A percentile compares a stretch with the other conserved stretches of the same genome.
phyloP scores from a whole-genome alignment of 2,888 invertebrate genomes.

The Busseola fusca region DNA sequence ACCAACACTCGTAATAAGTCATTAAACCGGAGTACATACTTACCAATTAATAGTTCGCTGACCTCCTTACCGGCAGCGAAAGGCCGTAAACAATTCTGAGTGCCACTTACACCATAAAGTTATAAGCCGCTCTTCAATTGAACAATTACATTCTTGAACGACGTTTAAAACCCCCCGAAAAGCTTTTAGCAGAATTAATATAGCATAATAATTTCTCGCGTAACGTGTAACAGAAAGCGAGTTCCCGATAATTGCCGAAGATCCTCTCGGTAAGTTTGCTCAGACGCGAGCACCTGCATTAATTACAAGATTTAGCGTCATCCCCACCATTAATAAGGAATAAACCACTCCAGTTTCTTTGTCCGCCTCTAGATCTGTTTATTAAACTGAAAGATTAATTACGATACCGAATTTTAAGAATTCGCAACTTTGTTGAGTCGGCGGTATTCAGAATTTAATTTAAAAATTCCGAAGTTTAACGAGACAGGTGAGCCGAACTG shows the following conservation, averaged over 20 bases:
- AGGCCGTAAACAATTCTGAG: constrained; percentile 64
- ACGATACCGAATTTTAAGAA: constrained; percentile 86
- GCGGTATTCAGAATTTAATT: constrained; percentile 87
- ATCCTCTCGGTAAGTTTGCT: constrained; percentile 75
- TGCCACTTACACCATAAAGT: constrained; percentile 66
- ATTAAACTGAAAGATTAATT: constrained; percentile 86
- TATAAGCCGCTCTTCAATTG: constrained; percentile 71
- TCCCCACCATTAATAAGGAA: constrained; percentile 85
- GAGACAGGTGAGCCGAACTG: constrained; percentile 87
- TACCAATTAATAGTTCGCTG: constrained; percentile 59
- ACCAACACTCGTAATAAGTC: constrained; percentile 43
- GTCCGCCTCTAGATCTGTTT: constrained; percentile 77
- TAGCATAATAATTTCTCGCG: constrained; percentile 75
- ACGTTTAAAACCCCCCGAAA: constrained; percentile 72
- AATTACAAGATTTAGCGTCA: constrained; percentile 86
- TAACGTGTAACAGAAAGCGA: constrained; percentile 79
- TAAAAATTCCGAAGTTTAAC: constrained; percentile 88
- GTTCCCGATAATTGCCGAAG: constrained; percentile 82
- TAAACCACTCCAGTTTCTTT: constrained; percentile 78
- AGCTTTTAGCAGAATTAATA: constrained; percentile 80
- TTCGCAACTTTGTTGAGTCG: constrained; percentile 84
- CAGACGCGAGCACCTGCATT: constrained; percentile 83
- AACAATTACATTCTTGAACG: constrained; percentile 73
- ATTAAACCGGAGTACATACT: constrained; percentile 51
- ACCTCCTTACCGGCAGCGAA: constrained; percentile 63